phyloP scores from a whole-genome alignment of 2,113 vertebrate species.

The Triplophysa tibetana region DNA sequence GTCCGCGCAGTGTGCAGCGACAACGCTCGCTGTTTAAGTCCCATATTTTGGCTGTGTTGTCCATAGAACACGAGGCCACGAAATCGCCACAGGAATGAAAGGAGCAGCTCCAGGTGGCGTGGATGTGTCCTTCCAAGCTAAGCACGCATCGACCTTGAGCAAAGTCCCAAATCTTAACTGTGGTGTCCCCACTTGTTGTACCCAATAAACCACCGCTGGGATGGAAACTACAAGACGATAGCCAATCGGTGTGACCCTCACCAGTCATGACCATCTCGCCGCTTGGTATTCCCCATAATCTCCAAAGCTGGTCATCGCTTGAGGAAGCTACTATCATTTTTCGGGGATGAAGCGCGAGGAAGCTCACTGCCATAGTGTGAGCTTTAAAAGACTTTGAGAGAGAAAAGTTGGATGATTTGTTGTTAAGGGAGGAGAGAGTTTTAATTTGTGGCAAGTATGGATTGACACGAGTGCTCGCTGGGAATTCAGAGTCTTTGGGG shows the following conservation, averaged over 20 bases:
- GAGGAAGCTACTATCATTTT: slow-evolving; percentile 69
- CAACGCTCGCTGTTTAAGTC: slow-evolving; percentile 81
- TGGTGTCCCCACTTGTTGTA: slow-evolving; percentile 74
- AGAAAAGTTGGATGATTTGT: slow-evolving; percentile 63
- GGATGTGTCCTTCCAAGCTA: slow-evolving; percentile 73
- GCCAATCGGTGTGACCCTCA: slow-evolving; percentile 79
- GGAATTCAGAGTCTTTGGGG: slow-evolving; percentile 74
- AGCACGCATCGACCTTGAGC: slow-evolving; percentile 63
- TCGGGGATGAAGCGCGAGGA: slow-evolving; percentile 69
- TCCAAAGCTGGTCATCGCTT: slow-evolving; percentile 79
- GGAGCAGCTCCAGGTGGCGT: slow-evolving; percentile 72
- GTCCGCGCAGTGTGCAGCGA: slow-evolving; percentile 70
- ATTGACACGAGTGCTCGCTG: slow-evolving; percentile 59
- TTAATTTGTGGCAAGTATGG: slow-evolving; percentile 49
- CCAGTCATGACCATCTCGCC: slow-evolving; percentile 73
- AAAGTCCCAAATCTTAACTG: slow-evolving; percentile 76
- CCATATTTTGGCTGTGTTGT: slow-evolving; percentile 78
- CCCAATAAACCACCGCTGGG: slow-evolving; percentile 74
- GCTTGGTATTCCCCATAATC: slow-evolving; percentile 70
- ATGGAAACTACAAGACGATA: slow-evolving; percentile 79
- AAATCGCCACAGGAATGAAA: slow-evolving; percentile 80
- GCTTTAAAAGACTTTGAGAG: slow-evolving; percentile 70
- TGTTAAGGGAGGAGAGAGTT: slow-evolving; percentile 47
- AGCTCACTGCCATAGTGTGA: slow-evolving; percentile 75
- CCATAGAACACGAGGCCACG: slow-evolving; percentile 83